phyloP scores from a whole-genome alignment of 1,140 invertebrate species.

The Formica selysi region DNA sequence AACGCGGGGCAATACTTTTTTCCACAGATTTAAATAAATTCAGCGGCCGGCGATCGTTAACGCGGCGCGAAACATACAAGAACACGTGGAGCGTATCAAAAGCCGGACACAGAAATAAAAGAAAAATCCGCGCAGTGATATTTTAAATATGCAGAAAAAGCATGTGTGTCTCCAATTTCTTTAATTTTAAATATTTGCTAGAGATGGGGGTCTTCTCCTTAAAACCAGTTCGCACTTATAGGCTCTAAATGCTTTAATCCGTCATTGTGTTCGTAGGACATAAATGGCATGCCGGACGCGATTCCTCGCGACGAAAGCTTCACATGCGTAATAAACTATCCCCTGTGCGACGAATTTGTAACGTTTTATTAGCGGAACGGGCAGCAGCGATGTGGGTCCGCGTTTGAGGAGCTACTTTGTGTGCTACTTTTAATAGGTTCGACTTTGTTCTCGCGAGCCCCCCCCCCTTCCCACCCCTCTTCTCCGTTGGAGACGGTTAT shows the following conservation, averaged over 20 bases:
- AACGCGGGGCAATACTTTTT: not conserved
- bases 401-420: slow-evolving; percentile 78
- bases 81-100: not conserved
- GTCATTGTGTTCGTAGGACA: slow-evolving; percentile 21
- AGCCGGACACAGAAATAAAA: not conserved
- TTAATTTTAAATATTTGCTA: not conserved
- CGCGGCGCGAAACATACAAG: not conserved
- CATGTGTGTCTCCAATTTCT: not conserved
- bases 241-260: slow-evolving; percentile 16
- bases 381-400: slow-evolving; percentile 39
- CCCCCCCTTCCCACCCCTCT: not conserved
- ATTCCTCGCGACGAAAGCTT: slow-evolving; percentile 78
- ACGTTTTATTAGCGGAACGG: slow-evolving; percentile 83
- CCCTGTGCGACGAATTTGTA: slow-evolving; percentile 84
- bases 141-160: not conserved
- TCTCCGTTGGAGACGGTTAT: slow-evolving; percentile 75
- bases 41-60: not conserved
- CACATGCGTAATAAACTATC: slow-evolving; percentile 81
- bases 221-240: not conserved
- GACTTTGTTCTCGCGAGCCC: slow-evolving; percentile 79
- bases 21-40: slow-evolving; percentile 30
- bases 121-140: not conserved
- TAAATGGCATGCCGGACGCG: slow-evolving; percentile 53
- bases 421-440: slow-evolving; percentile 80
- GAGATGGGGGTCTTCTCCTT: not conserved